phyloP scores from a whole-genome alignment of 2,888 invertebrate species.

The Ethmia dodecea region DNA sequence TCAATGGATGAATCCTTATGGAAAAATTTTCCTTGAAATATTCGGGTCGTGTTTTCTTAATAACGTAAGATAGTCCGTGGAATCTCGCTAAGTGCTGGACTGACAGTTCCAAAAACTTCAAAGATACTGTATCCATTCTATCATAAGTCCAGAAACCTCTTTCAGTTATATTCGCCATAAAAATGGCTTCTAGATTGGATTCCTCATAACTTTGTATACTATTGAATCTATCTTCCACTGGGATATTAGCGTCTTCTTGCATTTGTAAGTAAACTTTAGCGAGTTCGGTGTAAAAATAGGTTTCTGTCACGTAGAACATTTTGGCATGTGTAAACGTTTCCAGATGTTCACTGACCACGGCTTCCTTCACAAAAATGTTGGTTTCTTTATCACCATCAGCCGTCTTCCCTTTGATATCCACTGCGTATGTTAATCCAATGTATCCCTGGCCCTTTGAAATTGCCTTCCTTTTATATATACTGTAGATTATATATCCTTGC shows the following conservation, averaged over 20 bases:
- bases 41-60: conserved; percentile 25
- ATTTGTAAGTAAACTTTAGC: conserved; percentile 29
- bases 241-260: conserved; percentile 34
- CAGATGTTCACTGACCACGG: conserved; percentile 24
- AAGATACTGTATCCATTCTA: conserved; percentile 26
- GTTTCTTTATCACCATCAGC: conserved; percentile 23
- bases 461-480: conserved; percentile 23
- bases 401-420: conserved; percentile 32
- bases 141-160: conserved; percentile 32
- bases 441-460: conserved; percentile 34
- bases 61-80: conserved; percentile 31
- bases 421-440: conserved; percentile 35
- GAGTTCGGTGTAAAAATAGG: conserved; percentile 38
- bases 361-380: conserved; percentile 42
- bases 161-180: conserved; percentile 40
- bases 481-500: conserved; percentile 25
- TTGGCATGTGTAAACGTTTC: too few relatives aligned
- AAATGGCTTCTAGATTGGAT: conserved; percentile 31
- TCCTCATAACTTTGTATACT: conserved; percentile 32
- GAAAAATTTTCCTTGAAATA: conserved; percentile 24
- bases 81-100: conserved; percentile 35
- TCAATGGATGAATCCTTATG: conserved; percentile 12
- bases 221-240: conserved; percentile 31
- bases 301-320: conserved; percentile 38
- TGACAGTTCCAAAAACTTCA: conserved; percentile 27